A percentile compares a stretch with the other conserved stretches of the same genome.
Evolutionary conservation across 64 coral and sea anemone species (phyloP).

Genomic region (Pocillopora damicornis): DNA sequence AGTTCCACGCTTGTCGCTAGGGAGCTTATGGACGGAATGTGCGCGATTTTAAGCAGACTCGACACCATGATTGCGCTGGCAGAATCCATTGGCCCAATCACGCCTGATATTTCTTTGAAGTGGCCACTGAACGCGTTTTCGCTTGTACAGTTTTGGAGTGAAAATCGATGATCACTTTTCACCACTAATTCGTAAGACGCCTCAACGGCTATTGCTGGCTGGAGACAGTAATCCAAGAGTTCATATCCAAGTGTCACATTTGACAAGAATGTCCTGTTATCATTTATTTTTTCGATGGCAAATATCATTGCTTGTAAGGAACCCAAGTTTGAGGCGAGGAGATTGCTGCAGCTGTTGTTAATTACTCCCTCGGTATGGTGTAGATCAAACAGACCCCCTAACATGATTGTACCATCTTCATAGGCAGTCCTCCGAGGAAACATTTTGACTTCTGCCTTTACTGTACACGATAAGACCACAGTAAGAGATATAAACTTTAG

Average conservation of each 20-base stretch:
- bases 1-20: slow-evolving; percentile 50
- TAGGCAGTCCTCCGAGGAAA: not conserved
- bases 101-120: slow-evolving; percentile 8
- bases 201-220: slow-evolving; percentile 27
- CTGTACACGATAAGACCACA: not conserved
- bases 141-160: not conserved
- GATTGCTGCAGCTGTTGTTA: not conserved
- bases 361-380: not conserved
- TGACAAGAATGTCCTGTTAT: slow-evolving; percentile 11
- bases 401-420: slow-evolving; percentile 3
- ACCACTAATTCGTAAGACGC: slow-evolving; percentile 33
- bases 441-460: not conserved
- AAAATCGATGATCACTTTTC: slow-evolving; percentile 8
- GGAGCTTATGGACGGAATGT: slow-evolving; percentile 34
- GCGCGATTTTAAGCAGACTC: slow-evolving; percentile 33
- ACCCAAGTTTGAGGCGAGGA: not conserved
- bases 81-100: slow-evolving; percentile 44
- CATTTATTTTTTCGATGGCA: slow-evolving; percentile 45
- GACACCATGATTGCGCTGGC: slow-evolving; percentile 26
- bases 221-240: slow-evolving; percentile 52
- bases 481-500: not conserved
- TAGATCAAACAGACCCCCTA: slow-evolving; percentile 18
- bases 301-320: slow-evolving; percentile 48
- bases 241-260: slow-evolving; percentile 56
- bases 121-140: not conserved